A percentile compares a stretch with the other conserved stretches of the same genome.
These are phyloP conservation scores for Oppia nitens DNA, from an alignment of 1,140 invertebrate genomes.

Conservation along the genomic window DNA sequence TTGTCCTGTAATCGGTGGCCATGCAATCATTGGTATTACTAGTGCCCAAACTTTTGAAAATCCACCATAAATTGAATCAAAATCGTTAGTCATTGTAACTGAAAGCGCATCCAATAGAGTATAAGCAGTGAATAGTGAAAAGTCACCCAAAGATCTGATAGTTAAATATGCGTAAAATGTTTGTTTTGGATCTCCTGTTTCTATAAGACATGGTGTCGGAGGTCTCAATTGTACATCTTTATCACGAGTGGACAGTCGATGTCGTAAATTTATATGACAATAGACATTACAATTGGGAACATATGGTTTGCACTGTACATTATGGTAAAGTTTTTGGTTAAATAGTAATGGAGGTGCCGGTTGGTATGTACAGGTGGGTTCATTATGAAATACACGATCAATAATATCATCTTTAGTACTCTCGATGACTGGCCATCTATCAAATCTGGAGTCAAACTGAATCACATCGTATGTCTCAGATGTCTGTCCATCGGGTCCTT, in stretches of 20 bases:
- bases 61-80: conserved; percentile 20
- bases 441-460: conserved; percentile 20
- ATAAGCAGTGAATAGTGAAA: conserved; percentile 18
- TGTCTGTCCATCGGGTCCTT: background rate
- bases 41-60: conserved; percentile 3
- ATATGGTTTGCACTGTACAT: conserved; percentile 20
- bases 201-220: conserved; percentile 19
- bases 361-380: conserved; percentile 18
- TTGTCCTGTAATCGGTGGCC: conserved; percentile 19
- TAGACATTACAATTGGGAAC: conserved; percentile 17
- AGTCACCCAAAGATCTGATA: conserved; percentile 18
- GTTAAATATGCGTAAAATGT: conserved; percentile 21
- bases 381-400: background rate
- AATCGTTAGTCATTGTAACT: conserved; percentile 19
- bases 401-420: background rate
- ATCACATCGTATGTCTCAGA: background rate
- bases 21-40: conserved; percentile 14
- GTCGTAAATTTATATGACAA: conserved; percentile 16
- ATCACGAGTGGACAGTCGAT: background rate
- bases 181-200: conserved; percentile 17
- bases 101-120: conserved; percentile 20
- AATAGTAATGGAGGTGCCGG: conserved; percentile 18
- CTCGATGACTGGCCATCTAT: conserved; percentile 19
- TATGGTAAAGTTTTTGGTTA: conserved; percentile 15
- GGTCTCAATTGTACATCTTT: background rate